These are phyloP conservation scores for Larimichthys polyactis DNA, from an alignment of 2,113 vertebrate species.

Conservation along the genomic window DNA sequence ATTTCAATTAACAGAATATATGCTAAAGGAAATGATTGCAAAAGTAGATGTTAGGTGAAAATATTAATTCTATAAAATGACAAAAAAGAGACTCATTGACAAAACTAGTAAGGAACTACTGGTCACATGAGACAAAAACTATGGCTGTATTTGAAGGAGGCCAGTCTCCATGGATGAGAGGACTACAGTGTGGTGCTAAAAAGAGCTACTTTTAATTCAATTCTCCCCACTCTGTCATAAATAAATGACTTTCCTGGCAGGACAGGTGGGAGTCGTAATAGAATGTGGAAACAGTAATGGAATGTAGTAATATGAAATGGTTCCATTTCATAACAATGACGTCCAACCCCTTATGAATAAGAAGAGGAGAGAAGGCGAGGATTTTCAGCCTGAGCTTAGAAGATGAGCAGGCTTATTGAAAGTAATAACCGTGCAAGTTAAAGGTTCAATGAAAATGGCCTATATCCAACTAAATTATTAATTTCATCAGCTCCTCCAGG, in stretches of 20 bases:
- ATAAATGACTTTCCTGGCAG: constrained; percentile 57
- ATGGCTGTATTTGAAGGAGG: background rate
- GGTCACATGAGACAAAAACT: background rate
- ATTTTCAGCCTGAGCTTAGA: constrained; percentile 41
- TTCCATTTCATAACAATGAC: constrained; percentile 62
- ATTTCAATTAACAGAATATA: constrained; percentile 9
- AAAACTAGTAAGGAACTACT: constrained; percentile 10
- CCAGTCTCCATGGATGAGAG: background rate
- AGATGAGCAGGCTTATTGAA: constrained; percentile 60
- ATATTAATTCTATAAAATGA: background rate
- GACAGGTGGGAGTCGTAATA: constrained; percentile 62
- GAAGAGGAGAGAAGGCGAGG: constrained; percentile 30
- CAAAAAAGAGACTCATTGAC: constrained; percentile 5
- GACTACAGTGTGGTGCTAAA: constrained; percentile 14
- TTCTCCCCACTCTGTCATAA: constrained; percentile 36
- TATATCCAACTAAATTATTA: constrained; percentile 72
- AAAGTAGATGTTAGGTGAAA: background rate
- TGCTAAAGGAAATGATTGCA: background rate
- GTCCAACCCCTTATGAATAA: constrained; percentile 48
- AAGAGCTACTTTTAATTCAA: constrained; percentile 43
- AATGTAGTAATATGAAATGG: constrained; percentile 52
- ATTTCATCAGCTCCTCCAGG: constrained; percentile 90
- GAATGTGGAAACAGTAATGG: constrained; percentile 60
- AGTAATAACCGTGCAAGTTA: constrained; percentile 60
- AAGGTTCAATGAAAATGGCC: constrained; percentile 54